A percentile compares a stretch with the other conserved stretches of the same genome.
These are phyloP conservation scores for Siniperca chuatsi DNA, from an alignment of 2,113 vertebrate genomes.

Conservation along the genomic window DNA sequence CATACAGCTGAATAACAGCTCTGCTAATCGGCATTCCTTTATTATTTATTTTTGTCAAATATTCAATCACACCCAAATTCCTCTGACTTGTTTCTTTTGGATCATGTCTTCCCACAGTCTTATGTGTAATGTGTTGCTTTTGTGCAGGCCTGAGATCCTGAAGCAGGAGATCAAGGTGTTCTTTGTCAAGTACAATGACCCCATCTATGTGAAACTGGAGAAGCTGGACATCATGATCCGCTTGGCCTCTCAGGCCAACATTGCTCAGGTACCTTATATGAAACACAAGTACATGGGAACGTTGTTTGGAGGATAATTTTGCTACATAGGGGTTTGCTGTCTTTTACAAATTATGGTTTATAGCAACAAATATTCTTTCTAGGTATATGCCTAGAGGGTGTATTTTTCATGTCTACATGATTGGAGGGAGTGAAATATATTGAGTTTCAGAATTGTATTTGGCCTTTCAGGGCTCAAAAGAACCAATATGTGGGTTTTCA, in stretches of 20 bases:
- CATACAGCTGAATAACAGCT: too few species aligned
- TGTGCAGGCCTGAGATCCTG: slow-evolving; percentile 94
- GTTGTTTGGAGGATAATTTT: not conserved
- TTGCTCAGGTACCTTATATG: slow-evolving; percentile 90
- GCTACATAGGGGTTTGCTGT: not conserved
- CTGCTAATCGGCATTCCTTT: too few species aligned
- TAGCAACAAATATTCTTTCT: not conserved
- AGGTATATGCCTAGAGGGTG: not conserved
- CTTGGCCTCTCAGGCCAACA: slow-evolving; percentile 97
- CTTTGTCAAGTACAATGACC: slow-evolving; percentile 99
- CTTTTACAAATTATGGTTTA: not conserved
- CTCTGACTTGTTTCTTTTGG: not conserved
- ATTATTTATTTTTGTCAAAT: too few species aligned
- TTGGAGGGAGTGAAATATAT: not conserved
- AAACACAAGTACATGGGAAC: not conserved
- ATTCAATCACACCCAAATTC: not conserved
- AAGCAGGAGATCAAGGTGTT: slow-evolving; percentile 99
- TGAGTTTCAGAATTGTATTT: not conserved
- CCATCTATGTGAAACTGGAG: slow-evolving; percentile 99
- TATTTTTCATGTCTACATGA: not conserved
- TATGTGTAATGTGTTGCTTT: slow-evolving; percentile 20
- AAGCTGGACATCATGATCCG: slow-evolving; percentile 99
- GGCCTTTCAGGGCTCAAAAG: not conserved
- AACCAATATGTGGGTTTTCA: not conserved
- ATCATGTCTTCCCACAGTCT: not conserved